Percentiles rank a stretch among this genome's conserved stretches.
These are phyloP conservation scores for Halictus rubicundus DNA, from an alignment of 1,140 invertebrate species.

Conservation along the genomic window DNA sequence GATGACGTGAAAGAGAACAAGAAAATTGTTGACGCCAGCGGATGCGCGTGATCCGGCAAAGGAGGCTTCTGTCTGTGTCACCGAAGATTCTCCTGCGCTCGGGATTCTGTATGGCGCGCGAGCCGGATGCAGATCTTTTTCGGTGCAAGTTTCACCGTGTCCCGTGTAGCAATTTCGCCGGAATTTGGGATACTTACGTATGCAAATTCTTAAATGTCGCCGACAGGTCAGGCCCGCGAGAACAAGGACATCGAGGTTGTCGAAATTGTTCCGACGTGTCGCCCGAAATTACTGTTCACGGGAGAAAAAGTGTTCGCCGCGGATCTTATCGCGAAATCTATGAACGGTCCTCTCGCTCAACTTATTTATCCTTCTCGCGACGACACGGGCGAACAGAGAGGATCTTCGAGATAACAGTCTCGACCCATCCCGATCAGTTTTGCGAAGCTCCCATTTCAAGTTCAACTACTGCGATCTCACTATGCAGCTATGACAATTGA, in stretches of 20 bases:
- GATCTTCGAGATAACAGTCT: background rate
- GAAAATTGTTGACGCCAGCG: too few relatives aligned
- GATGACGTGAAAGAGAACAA: too few relatives aligned
- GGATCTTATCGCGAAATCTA: constrained; percentile 13
- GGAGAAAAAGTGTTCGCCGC: background rate
- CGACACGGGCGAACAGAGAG: background rate
- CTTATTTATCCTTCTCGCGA: background rate
- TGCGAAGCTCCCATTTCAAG: too few relatives aligned
- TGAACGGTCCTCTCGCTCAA: background rate
- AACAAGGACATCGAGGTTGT: constrained; percentile 8
- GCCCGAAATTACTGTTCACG: constrained; percentile 8
- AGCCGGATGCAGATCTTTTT: constrained; percentile 24
- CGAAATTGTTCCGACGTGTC: constrained; percentile 2
- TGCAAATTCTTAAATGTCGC: constrained; percentile 6
- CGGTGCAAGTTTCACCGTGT: constrained; percentile 30
- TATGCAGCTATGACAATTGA: too few relatives aligned
- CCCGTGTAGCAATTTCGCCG: constrained; percentile 31
- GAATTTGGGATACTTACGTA: constrained; percentile 42
- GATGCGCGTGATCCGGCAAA: too few relatives aligned
- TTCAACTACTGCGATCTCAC: too few relatives aligned
- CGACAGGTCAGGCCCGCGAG: background rate
- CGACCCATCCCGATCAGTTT: background rate
- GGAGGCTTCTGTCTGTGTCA: background rate
- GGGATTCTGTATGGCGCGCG: background rate
- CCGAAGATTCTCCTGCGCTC: background rate